phyloP scores from a whole-genome alignment of 2,113 vertebrate species.

The Podarcis cretensis region DNA sequence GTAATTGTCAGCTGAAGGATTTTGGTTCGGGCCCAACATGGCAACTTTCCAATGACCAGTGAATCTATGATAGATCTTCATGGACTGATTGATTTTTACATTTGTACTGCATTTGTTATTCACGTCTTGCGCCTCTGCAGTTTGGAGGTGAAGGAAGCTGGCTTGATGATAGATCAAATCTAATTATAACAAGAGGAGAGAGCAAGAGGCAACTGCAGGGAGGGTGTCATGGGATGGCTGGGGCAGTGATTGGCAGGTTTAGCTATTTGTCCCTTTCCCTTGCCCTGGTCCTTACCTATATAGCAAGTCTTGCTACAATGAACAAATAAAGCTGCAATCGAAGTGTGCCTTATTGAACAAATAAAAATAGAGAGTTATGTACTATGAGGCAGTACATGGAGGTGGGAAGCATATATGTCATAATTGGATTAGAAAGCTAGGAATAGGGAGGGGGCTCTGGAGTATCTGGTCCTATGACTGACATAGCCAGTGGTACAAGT shows the following conservation, averaged over 20 bases:
- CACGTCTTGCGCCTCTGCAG: conserved; percentile 55
- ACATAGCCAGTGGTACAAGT: neutral
- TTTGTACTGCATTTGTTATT: conserved; percentile 57
- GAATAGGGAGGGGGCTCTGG: neutral
- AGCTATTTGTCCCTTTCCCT: conserved; percentile 10
- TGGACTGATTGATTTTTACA: conserved; percentile 53
- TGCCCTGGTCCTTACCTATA: neutral
- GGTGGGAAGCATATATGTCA: conserved; percentile 17
- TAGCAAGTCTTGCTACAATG: conserved; percentile 34
- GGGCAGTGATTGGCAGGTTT: conserved; percentile 19
- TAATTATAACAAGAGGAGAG: conserved; percentile 64
- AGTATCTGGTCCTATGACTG: neutral
- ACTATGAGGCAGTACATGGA: neutral
- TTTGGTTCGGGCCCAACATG: conserved; percentile 10
- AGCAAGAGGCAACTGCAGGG: conserved; percentile 47
- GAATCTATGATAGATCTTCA: conserved; percentile 58
- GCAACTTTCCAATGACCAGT: conserved; percentile 28
- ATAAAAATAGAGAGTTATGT: neutral
- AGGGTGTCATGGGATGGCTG: conserved; percentile 38
- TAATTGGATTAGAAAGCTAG: conserved; percentile 33
- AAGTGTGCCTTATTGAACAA: conserved; percentile 1
- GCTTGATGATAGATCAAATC: conserved; percentile 70
- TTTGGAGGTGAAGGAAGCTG: conserved; percentile 58
- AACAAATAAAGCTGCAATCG: conserved; percentile 43
- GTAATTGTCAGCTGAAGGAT: neutral